These are phyloP conservation scores for Oscheius sp. DNA, from an alignment of 2,888 invertebrate genomes.

Conservation along the genomic window DNA sequence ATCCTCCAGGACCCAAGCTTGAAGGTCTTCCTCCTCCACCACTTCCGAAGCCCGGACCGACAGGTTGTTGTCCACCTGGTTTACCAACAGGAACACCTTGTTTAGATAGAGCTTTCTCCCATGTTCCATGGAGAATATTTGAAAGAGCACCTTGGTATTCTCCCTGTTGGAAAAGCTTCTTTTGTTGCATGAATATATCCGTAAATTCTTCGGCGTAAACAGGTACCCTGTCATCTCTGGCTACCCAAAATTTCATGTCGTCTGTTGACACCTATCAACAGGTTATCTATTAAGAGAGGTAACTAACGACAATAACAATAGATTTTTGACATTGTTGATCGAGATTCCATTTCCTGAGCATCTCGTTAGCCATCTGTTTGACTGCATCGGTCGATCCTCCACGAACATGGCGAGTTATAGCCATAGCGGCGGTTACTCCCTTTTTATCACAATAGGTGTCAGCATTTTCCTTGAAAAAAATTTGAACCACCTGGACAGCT, in stretches of 20 bases:
- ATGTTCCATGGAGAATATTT: slow-evolving; percentile 49
- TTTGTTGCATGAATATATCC: slow-evolving; percentile 61
- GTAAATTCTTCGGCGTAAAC: slow-evolving; percentile 64
- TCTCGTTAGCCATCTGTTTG: slow-evolving; percentile 62
- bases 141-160: slow-evolving; percentile 59
- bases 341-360: slow-evolving; percentile 60
- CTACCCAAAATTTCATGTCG: slow-evolving; percentile 67
- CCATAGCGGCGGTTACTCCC: slow-evolving; percentile 64
- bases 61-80: slow-evolving; percentile 25
- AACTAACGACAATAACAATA: slow-evolving; percentile 45
- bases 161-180: slow-evolving; percentile 54
- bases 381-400: slow-evolving; percentile 62
- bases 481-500: neutral
- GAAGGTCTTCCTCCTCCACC: slow-evolving; percentile 25
- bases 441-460: slow-evolving; percentile 65
- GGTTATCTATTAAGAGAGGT: neutral
- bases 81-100: slow-evolving; percentile 37
- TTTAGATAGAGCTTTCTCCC: slow-evolving; percentile 60
- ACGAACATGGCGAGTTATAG: slow-evolving; percentile 58
- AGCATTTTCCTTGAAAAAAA: slow-evolving; percentile 59
- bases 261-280: slow-evolving; percentile 56
- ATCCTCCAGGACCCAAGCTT: no score
- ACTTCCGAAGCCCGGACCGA: slow-evolving; percentile 26
- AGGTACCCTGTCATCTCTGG: slow-evolving; percentile 61
- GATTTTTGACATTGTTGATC: slow-evolving; percentile 66